Conservation (phyloP, 2,888 invertebrate genomes). For the Drosophila paucipuncta region DNA sequence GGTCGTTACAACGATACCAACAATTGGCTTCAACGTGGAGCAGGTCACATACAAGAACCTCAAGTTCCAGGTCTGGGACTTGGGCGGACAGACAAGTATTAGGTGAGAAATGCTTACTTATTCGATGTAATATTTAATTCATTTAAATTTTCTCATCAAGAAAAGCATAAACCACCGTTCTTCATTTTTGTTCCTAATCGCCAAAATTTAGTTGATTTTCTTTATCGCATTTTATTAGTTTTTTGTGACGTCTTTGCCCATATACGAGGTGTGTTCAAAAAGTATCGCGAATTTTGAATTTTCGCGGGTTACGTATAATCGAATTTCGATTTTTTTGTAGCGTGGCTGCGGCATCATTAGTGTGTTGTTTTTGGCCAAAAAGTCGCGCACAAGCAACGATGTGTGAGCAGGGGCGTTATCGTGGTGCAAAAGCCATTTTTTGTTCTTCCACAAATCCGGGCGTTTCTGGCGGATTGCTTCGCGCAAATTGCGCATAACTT, state of each 20-base stretch:
- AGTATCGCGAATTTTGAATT: too few relatives aligned
- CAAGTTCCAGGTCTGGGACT: conserved; percentile 99
- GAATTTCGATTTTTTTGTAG: too few relatives aligned
- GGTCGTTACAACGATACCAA: conserved; percentile 99
- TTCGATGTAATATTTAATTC: neutral
- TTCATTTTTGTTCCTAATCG: neutral
- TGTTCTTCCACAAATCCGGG: too few relatives aligned
- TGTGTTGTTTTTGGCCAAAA: too few relatives aligned
- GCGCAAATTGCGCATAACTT: too few relatives aligned
- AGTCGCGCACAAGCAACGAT: too few relatives aligned
- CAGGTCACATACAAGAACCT: conserved; percentile 99
- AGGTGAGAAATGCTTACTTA: conserved; percentile 88
- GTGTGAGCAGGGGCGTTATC: too few relatives aligned
- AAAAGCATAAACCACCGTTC: neutral
- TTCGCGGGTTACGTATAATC: too few relatives aligned
- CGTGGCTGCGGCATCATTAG: too few relatives aligned
- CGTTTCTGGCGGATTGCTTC: too few relatives aligned
- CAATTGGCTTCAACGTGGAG: conserved; percentile 99
- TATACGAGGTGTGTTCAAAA: neutral
- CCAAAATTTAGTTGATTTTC: neutral
- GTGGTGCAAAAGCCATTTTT: too few relatives aligned
- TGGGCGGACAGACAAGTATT: conserved; percentile 99
- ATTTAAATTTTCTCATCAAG: neutral
- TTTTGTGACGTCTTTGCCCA: neutral
- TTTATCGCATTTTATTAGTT: conserved; percentile 3